Evolutionary conservation across 2,113 vertebrate species (phyloP).

Genomic region (Edolisoma coerulescens): DNA sequence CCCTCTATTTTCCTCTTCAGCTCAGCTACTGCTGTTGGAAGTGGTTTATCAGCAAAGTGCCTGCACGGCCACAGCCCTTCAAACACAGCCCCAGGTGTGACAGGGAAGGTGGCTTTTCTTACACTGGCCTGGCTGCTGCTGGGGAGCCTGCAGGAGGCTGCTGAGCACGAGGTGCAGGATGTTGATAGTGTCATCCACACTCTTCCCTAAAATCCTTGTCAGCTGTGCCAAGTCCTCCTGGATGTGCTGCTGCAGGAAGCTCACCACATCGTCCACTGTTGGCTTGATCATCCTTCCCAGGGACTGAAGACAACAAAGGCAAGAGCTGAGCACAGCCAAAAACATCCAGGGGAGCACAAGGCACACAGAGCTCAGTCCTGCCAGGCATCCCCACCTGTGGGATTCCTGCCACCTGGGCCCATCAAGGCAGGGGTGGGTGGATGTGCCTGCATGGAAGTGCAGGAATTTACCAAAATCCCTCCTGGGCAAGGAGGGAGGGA

Average conservation of each 20-base stretch:
- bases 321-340: neutral
- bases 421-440: neutral
- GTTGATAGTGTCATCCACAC: slow-evolving; percentile 78
- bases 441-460: fast-evolving
- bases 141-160: slow-evolving; percentile 64
- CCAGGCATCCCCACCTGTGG: neutral
- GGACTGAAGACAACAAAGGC: neutral
- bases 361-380: neutral
- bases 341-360: neutral
- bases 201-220: slow-evolving; percentile 78
- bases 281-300: slow-evolving; percentile 81
- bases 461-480: neutral
- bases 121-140: slow-evolving; percentile 59
- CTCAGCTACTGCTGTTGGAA: neutral
- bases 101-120: neutral
- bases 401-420: neutral
- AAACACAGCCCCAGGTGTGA: neutral
- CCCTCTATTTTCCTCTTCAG: neutral
- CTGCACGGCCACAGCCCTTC: neutral
- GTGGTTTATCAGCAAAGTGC: neutral
- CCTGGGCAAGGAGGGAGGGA: neutral
- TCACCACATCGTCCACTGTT: slow-evolving; percentile 11
- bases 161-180: slow-evolving; percentile 78
- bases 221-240: slow-evolving; percentile 80
- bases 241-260: slow-evolving; percentile 82